Conservation (phyloP, 2,113 vertebrate species). For the Heliornis fulica region DNA sequence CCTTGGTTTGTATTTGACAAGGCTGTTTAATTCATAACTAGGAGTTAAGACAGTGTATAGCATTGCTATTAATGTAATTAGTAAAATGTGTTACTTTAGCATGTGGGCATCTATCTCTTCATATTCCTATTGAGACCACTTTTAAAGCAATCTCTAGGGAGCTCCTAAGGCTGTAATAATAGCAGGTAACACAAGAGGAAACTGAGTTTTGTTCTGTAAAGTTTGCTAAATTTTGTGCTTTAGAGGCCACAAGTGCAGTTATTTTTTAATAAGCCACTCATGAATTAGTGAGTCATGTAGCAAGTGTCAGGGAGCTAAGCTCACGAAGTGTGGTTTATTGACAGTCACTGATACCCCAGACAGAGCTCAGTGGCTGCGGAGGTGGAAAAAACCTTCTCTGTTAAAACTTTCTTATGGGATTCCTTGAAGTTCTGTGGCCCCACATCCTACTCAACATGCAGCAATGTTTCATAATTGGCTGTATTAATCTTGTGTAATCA, state of each 20-base stretch:
- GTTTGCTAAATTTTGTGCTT: not conserved
- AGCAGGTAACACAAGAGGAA: not conserved
- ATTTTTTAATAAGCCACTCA: not conserved
- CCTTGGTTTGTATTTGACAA: not conserved
- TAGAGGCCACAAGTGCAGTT: not conserved
- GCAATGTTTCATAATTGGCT: not conserved
- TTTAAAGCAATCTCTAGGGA: not conserved
- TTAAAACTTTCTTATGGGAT: fast-evolving
- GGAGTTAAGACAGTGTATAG: not conserved
- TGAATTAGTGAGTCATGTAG: not conserved
- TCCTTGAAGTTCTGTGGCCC: not conserved
- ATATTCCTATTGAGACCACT: not conserved
- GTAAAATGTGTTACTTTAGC: not conserved
- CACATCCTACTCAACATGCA: not conserved
- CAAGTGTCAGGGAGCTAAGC: not conserved
- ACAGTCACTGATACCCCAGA: not conserved
- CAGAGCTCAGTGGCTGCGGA: not conserved
- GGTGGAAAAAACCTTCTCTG: not conserved
- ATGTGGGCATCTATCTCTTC: not conserved
- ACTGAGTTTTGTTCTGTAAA: not conserved
- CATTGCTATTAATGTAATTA: not conserved
- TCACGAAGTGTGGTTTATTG: not conserved
- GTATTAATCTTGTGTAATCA: not conserved
- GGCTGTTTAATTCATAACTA: not conserved
- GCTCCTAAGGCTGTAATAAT: not conserved